Conservation (phyloP, 2,888 invertebrate genomes). For the Galerucella pusilla region DNA sequence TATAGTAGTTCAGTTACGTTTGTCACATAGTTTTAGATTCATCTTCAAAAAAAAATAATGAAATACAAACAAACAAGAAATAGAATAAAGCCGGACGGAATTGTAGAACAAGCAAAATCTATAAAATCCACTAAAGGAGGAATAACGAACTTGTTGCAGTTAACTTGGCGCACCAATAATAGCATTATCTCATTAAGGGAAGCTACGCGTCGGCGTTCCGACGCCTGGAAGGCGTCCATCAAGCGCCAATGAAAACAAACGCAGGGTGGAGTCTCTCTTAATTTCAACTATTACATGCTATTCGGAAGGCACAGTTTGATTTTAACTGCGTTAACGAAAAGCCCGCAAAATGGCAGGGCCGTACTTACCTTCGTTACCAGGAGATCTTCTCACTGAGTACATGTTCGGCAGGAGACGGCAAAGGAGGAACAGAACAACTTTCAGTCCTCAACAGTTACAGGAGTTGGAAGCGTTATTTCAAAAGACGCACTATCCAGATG, state of each 20-base stretch:
- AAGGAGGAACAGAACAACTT: constrained; percentile 91
- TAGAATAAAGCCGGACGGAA: neutral
- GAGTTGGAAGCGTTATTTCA: constrained; percentile 92
- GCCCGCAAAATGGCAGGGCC: constrained; percentile 80
- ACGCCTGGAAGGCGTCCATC: constrained; percentile 60
- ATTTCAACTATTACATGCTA: constrained; percentile 54
- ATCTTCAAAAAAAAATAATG: neutral
- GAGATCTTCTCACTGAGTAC: constrained; percentile 90
- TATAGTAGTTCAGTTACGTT: too few species aligned
- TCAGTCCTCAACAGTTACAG: constrained; percentile 92
- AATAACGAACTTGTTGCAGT: constrained; percentile 45
- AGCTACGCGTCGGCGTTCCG: constrained; percentile 61
- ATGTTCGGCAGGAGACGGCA: constrained; percentile 92
- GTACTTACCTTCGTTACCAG: constrained; percentile 85
- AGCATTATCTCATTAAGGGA: constrained; percentile 58
- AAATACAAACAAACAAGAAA: neutral
- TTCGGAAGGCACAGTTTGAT: constrained; percentile 53
- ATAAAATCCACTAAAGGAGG: constrained; percentile 23
- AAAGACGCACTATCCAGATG: constrained; percentile 95
- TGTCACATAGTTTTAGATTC: neutral
- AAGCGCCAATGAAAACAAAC: constrained; percentile 59
- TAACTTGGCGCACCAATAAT: constrained; percentile 55
- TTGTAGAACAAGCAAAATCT: constrained; percentile 11
- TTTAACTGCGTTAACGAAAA: constrained; percentile 51
- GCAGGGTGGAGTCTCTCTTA: constrained; percentile 61